These are phyloP conservation scores for Eulithis testata DNA, from an alignment of 2,888 invertebrate genomes.

Conservation along the genomic window DNA sequence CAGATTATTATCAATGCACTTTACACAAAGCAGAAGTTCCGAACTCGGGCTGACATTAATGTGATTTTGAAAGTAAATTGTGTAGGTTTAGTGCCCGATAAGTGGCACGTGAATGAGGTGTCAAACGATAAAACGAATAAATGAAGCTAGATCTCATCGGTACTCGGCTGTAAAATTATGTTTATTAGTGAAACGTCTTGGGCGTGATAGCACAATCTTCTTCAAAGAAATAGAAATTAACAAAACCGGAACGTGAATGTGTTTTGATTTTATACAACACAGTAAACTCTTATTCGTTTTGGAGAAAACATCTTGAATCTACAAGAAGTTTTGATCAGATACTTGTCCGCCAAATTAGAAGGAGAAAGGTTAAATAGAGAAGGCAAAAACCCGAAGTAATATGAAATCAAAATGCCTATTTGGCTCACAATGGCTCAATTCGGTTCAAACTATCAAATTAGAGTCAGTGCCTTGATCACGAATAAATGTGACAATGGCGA, in stretches of 20 bases:
- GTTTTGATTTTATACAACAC: slow-evolving; percentile 1
- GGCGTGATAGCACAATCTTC: slow-evolving; percentile 42
- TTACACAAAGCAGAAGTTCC: slow-evolving; percentile 83
- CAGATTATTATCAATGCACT: slow-evolving; percentile 84
- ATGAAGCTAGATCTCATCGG: slow-evolving; percentile 65
- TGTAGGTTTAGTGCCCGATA: slow-evolving; percentile 76
- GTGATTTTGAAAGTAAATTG: slow-evolving; percentile 81
- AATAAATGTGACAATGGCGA: no score
- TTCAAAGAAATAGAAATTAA: slow-evolving; percentile 18
- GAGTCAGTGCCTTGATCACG: no score
- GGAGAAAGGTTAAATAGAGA: no score
- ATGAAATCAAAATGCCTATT: no score
- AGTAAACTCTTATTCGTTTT: not conserved
- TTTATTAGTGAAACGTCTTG: slow-evolving; percentile 43
- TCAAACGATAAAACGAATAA: slow-evolving; percentile 81
- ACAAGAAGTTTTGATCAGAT: no score
- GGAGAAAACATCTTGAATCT: no score
- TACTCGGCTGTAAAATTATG: slow-evolving; percentile 51
- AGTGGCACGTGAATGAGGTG: slow-evolving; percentile 75
- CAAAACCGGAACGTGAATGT: not conserved
- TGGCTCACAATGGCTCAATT: no score
- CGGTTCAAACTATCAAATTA: no score
- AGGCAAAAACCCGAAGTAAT: no score
- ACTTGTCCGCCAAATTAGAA: no score
- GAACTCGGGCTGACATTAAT: slow-evolving; percentile 76